Conservation (phyloP, 2,888 invertebrate species). For the Alsophila aescularia region DNA sequence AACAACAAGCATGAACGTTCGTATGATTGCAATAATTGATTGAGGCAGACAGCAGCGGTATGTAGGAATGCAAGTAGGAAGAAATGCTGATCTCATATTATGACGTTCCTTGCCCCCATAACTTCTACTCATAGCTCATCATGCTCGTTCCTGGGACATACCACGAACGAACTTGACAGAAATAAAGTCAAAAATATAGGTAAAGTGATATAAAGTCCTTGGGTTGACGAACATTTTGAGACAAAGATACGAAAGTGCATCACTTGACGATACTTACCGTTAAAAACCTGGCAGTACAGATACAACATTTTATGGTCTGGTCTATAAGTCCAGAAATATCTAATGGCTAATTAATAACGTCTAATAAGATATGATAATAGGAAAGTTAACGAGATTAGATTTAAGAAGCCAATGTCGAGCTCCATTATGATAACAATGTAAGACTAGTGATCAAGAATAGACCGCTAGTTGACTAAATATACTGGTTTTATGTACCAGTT, state of each 20-base stretch:
- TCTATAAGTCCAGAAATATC: neutral
- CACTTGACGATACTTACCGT: neutral
- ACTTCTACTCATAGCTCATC: no score
- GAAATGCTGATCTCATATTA: no score
- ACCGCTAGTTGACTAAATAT: no score
- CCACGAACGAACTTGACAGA: neutral
- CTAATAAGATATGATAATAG: neutral
- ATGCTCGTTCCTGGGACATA: no score
- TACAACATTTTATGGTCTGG: neutral
- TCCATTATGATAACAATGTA: constrained; percentile 14
- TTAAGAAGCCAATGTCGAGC: neutral
- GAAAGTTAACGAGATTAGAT: constrained; percentile 1
- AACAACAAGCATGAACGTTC: no score
- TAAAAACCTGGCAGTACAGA: neutral
- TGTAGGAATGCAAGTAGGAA: no score
- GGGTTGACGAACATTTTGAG: neutral
- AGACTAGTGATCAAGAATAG: constrained; percentile 9
- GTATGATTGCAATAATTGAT: no score
- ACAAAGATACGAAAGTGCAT: neutral
- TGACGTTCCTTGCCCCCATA: no score
- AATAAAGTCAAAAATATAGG: no score
- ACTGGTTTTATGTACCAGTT: no score
- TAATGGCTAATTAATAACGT: neutral
- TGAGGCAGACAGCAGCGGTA: no score
- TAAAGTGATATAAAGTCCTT: no score